Conservation (phyloP, 1,140 invertebrate species). For the Atta cephalotes region DNA sequence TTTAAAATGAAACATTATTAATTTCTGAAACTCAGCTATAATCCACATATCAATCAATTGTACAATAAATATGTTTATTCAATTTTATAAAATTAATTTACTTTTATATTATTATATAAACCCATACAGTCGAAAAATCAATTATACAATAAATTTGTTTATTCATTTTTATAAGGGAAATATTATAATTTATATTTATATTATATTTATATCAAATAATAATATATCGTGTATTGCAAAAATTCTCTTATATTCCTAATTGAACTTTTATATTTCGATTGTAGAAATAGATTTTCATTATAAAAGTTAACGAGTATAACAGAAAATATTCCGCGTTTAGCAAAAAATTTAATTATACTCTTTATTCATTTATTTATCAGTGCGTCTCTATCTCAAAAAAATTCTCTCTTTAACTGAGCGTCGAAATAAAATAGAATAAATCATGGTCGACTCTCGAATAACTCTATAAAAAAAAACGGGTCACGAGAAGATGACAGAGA, state of each 20-base stretch:
- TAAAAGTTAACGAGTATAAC: not conserved
- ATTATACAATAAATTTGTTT: not conserved
- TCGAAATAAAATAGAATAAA: conserved; percentile 2
- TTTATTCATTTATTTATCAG: not conserved
- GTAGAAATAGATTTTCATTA: not conserved
- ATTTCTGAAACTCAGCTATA: not conserved
- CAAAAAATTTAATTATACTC: conserved; percentile 1
- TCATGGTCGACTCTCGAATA: not conserved
- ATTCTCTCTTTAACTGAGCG: not conserved
- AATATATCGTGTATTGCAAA: too few species aligned
- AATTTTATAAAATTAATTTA: not conserved
- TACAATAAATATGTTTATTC: not conserved
- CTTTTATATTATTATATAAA: too few species aligned
- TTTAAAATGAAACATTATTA: not conserved
- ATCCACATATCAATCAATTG: not conserved
- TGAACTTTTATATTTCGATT: too few species aligned
- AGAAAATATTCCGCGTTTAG: not conserved
- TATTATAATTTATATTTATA: not conserved
- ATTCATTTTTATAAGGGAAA: not conserved
- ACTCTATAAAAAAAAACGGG: not conserved
- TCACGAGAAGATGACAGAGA: conserved; percentile 3
- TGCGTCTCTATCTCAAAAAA: not conserved
- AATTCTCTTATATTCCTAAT: too few species aligned
- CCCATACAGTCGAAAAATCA: not conserved
- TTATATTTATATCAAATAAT: too few species aligned